Evolutionary conservation across 2,113 vertebrate genomes (phyloP).

Genomic region (Quiscalus mexicanus): DNA sequence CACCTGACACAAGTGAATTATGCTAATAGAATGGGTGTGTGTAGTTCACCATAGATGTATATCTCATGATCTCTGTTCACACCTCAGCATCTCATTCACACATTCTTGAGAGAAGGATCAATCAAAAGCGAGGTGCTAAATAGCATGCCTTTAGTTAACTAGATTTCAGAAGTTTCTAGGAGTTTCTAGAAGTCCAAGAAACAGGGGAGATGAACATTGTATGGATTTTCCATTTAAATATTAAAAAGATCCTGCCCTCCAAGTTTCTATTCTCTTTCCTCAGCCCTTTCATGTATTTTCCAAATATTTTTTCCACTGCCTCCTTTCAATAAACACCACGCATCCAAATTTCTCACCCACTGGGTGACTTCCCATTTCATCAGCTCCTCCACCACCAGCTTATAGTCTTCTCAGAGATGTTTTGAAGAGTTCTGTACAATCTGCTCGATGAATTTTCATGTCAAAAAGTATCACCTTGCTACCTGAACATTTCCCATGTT

Average conservation of each 20-base stretch:
- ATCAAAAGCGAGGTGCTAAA: constrained; percentile 60
- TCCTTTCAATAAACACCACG: background rate
- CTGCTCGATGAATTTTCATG: background rate
- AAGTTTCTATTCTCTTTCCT: background rate
- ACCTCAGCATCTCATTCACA: constrained; percentile 64
- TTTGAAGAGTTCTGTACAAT: background rate
- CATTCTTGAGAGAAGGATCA: constrained; percentile 62
- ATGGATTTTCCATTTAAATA: background rate
- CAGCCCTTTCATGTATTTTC: background rate
- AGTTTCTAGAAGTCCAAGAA: background rate
- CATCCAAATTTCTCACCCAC: background rate
- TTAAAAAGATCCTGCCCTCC: background rate
- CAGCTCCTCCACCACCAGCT: background rate
- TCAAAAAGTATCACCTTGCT: background rate
- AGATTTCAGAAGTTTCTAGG: constrained; percentile 43
- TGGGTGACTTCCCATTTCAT: background rate
- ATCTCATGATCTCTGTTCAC: constrained; percentile 53
- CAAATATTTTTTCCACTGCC: background rate
- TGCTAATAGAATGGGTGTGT: constrained; percentile 62
- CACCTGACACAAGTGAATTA: constrained; percentile 51
- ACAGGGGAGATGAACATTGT: background rate
- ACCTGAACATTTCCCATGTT: background rate
- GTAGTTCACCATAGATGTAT: background rate
- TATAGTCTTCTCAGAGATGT: background rate
- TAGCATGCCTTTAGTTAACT: constrained; percentile 54